Percentiles rank a stretch among this genome's conserved stretches.
phyloP scores from a whole-genome alignment of 1,140 invertebrate species.

The Potamilus streckersoni region DNA sequence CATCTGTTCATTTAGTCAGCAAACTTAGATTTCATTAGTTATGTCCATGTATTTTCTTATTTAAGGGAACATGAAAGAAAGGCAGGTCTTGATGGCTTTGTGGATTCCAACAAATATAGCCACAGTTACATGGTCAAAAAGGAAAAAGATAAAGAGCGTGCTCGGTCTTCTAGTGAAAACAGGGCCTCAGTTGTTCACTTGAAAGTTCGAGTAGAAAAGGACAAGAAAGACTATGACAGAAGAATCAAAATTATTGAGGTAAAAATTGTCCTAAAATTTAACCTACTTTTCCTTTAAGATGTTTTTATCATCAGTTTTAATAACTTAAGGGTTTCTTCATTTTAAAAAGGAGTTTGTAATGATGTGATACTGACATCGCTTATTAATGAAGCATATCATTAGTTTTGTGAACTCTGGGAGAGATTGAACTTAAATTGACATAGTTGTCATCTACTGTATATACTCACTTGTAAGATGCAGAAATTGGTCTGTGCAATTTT shows the following conservation, averaged over 20 bases:
- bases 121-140: slow-evolving; percentile 54
- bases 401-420: too few relatives aligned
- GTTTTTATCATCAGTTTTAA: too few relatives aligned
- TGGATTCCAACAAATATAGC: slow-evolving; percentile 56
- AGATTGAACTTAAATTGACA: too few relatives aligned
- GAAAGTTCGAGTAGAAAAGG: slow-evolving; percentile 41
- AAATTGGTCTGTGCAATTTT: too few relatives aligned
- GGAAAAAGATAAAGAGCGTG: slow-evolving; percentile 32
- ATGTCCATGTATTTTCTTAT: slow-evolving; percentile 2
- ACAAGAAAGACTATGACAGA: slow-evolving; percentile 59
- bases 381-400: too few relatives aligned
- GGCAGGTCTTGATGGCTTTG: slow-evolving; percentile 60
- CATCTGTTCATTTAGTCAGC: too few relatives aligned
- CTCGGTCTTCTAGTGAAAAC: slow-evolving; percentile 6
- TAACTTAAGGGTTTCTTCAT: too few relatives aligned
- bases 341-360: too few relatives aligned
- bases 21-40: too few relatives aligned
- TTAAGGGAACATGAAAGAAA: slow-evolving; percentile 62
- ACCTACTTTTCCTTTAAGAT: neutral
- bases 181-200: slow-evolving; percentile 49
- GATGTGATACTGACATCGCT: too few relatives aligned
- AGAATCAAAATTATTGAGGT: slow-evolving; percentile 65
- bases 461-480: too few relatives aligned
- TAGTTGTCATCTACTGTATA: too few relatives aligned
- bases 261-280: slow-evolving; percentile 2